Conservation (phyloP, 2,888 invertebrate species). For the Eupsilia transversa region DNA sequence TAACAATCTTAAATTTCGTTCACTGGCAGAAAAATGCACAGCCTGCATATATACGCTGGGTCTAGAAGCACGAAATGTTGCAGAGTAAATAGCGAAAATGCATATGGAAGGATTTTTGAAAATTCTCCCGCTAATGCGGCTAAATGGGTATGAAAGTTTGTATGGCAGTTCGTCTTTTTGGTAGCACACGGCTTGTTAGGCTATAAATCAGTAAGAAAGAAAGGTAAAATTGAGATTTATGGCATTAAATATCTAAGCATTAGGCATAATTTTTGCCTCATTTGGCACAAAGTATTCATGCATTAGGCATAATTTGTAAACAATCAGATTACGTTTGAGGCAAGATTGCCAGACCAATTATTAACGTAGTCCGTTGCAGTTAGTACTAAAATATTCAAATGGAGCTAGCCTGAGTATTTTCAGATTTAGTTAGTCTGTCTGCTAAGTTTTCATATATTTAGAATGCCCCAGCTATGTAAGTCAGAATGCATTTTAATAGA, state of each 20-base stretch:
- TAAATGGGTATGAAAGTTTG: not conserved
- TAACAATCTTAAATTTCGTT: not conserved
- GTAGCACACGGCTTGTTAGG: not conserved
- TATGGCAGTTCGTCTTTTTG: not conserved
- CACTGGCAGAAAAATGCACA: not conserved
- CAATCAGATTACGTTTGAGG: slow-evolving; percentile 32
- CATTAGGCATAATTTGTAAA: slow-evolving; percentile 14
- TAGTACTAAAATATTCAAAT: slow-evolving; percentile 46
- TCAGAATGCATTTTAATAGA: slow-evolving; percentile 14
- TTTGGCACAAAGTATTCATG: not conserved
- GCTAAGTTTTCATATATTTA: not conserved
- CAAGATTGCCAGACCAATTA: slow-evolving; percentile 40
- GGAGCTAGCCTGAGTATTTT: slow-evolving; percentile 37
- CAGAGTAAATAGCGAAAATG: not conserved
- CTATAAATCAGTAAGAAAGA: too few relatives aligned
- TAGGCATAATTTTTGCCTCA: not conserved
- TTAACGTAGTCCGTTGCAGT: slow-evolving; percentile 25
- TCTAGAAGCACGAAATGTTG: not conserved
- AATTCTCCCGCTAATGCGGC: not conserved
- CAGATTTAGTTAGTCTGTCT: slow-evolving; percentile 42
- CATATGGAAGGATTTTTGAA: not conserved
- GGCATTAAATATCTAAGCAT: not conserved
- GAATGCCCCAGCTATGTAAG: slow-evolving; percentile 8
- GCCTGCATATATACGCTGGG: not conserved
- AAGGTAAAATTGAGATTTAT: not conserved